Percentiles rank a stretch among this genome's conserved stretches.
These are phyloP conservation scores for Chaetorhynchus papuensis DNA, from an alignment of 2,113 vertebrate species.

Conservation along the genomic window DNA sequence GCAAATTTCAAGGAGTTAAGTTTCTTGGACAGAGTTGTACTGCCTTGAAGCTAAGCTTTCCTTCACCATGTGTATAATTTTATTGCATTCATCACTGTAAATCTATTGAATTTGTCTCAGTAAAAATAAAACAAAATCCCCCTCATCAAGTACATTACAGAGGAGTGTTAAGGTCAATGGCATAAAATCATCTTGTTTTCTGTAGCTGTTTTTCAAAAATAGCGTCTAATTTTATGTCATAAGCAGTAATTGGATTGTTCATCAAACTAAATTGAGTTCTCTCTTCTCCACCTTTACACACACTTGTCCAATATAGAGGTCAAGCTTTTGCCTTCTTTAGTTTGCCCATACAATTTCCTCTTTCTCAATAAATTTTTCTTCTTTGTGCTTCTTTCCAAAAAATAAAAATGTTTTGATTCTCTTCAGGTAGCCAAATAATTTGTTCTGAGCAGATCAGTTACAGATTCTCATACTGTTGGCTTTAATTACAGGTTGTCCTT, in stretches of 20 bases:
- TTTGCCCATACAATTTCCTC: neutral
- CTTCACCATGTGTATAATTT: neutral
- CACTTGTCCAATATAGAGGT: neutral
- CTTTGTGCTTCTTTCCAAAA: neutral
- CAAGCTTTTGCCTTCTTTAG: neutral
- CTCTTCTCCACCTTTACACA: neutral
- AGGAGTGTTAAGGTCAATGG: neutral
- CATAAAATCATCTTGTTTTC: neutral
- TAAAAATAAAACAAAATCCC: slow-evolving; percentile 33
- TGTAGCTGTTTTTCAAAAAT: neutral
- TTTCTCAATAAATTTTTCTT: neutral
- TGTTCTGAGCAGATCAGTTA: slow-evolving; percentile 30
- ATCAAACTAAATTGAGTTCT: neutral
- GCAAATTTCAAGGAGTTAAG: slow-evolving; percentile 15
- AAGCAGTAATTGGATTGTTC: neutral
- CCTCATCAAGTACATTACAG: neutral
- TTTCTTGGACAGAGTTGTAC: neutral
- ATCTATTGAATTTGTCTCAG: neutral
- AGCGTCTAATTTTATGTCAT: neutral
- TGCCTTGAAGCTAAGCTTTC: slow-evolving; percentile 26
- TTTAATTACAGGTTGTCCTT: neutral
- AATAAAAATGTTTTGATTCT: neutral
- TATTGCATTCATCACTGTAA: slow-evolving; percentile 2
- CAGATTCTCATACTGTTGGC: neutral
- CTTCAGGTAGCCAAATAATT: slow-evolving; percentile 57